Evolutionary conservation across 1,140 invertebrate genomes (phyloP), one percentile per base, ranked within the genome.

Genomic region (Drosophila persimilis): DNA sequence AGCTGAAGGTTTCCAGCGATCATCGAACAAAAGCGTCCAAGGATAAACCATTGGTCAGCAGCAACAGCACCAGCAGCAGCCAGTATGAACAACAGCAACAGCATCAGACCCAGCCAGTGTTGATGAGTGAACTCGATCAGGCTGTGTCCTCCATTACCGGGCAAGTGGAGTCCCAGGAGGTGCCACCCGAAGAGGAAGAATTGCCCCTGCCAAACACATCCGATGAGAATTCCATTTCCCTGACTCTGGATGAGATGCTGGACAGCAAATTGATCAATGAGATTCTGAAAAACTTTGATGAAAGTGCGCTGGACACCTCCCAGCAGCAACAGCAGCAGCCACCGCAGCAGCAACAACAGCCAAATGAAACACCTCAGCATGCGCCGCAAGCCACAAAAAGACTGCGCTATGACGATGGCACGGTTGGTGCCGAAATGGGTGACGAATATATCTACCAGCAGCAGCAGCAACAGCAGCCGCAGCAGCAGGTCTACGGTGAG

Each of bases 231-330:
- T 90, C 89, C 47, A 90, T 90, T 54, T 88, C 83, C 2, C 59
- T 89, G n/a, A 90, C 79, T 0, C 62, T 90, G 9, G 89, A 90
- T 35, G 89, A 89, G 13, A 83, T 90, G 85, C 73, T 90, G 22
- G 89, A 90, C 57, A 89, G 89, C 61, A 90, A 90, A 65, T 76
- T 90, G 8, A 90, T 90, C 47, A 90, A 90, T 39, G 89, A 90
- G 35, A 90, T 90, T 1, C 59, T 90, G 6, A 90, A 83, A 35
- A 90, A 77, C 29, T 90, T 90, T 24, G 89, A 90, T 65, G 89
- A 90, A 61, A 90, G 80, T 60, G 89, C 73, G 2, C 45, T 90
- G 17, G 89, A 90, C 66, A 73, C 75, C 45, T 60, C 81, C 39
- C 81, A 67, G n/a, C 53, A 63, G 24, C 74, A 75, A n/a, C 72